Percentiles rank a stretch among this genome's conserved stretches.
Conservation (phyloP, 2,888 invertebrate species). For the Drosophila dives region DNA sequence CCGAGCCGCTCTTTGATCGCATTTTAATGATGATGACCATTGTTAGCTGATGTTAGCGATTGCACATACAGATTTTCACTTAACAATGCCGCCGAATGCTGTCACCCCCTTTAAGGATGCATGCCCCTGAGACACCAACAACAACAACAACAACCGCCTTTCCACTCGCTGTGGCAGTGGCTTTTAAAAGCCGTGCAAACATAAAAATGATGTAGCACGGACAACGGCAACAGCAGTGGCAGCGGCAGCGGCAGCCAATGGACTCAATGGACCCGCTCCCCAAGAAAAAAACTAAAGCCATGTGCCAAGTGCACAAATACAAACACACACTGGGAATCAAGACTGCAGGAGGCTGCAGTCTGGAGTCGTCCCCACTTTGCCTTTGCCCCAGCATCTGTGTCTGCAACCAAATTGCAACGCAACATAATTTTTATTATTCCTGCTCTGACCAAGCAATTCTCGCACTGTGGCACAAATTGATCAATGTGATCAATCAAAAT, state of each 20-base stretch:
- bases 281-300: slow-evolving; percentile 35
- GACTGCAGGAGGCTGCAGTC: slow-evolving; percentile 6
- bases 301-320: slow-evolving; percentile 35
- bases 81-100: slow-evolving; percentile 71
- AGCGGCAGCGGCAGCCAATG: slow-evolving; percentile 31
- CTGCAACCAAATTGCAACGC: slow-evolving; percentile 74
- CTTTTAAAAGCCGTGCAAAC: slow-evolving; percentile 71
- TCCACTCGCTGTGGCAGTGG: slow-evolving; percentile 2
- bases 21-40: slow-evolving; percentile 85
- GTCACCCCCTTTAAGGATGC: slow-evolving; percentile 32
- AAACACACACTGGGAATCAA: not conserved
- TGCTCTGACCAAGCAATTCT: slow-evolving; percentile 49
- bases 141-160: slow-evolving; percentile 2
- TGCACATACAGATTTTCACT: slow-evolving; percentile 81
- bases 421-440: slow-evolving; percentile 75
- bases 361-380: not conserved
- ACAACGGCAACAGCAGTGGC: slow-evolving; percentile 30
- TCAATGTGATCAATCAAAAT: not conserved
- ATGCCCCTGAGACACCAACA: slow-evolving; percentile 10
- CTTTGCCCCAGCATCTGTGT: slow-evolving; percentile 2
- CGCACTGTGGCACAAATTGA: slow-evolving; percentile 54
- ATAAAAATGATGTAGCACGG: slow-evolving; percentile 66
- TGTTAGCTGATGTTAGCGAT: slow-evolving; percentile 84
- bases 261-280: slow-evolving; percentile 21
- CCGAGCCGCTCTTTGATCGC: slow-evolving; percentile 81